phyloP scores from a whole-genome alignment of 2,113 vertebrate species.

The Theristicus caerulescens region DNA sequence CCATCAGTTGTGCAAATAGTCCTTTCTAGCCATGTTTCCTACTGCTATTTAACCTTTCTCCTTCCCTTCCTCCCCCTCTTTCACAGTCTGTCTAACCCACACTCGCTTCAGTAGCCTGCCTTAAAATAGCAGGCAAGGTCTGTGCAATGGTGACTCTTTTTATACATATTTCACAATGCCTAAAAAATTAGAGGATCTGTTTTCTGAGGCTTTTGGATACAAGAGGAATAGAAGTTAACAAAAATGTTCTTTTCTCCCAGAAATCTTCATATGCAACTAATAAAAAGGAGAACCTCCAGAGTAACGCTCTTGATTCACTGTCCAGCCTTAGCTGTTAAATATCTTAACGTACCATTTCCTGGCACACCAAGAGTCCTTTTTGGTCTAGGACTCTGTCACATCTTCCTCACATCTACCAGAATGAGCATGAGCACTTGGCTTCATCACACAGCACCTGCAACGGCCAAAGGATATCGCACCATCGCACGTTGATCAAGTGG shows the following conservation, averaged over 20 bases:
- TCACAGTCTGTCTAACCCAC: slow-evolving; percentile 44
- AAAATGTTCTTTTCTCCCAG: background rate
- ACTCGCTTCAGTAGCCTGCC: slow-evolving; percentile 13
- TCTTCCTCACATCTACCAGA: background rate
- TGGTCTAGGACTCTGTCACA: background rate
- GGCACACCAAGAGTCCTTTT: background rate
- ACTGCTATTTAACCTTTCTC: slow-evolving; percentile 53
- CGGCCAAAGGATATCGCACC: background rate
- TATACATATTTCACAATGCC: background rate
- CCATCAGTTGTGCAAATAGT: slow-evolving; percentile 60
- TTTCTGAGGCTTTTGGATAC: background rate
- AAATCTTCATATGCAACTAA: background rate
- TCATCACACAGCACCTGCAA: background rate
- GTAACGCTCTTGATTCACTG: background rate
- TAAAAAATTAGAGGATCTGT: background rate
- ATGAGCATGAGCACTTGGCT: background rate
- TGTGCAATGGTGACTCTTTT: background rate
- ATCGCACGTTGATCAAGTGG: accelerated
- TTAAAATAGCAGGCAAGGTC: slow-evolving; percentile 51
- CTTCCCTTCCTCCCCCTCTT: slow-evolving; percentile 31
- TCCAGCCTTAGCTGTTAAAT: background rate
- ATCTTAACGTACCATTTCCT: background rate
- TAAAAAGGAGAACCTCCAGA: background rate
- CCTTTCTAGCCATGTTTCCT: slow-evolving; percentile 51
- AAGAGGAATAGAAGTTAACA: background rate